phyloP scores from a whole-genome alignment of 2,113 vertebrate species.

The Turnix velox region DNA sequence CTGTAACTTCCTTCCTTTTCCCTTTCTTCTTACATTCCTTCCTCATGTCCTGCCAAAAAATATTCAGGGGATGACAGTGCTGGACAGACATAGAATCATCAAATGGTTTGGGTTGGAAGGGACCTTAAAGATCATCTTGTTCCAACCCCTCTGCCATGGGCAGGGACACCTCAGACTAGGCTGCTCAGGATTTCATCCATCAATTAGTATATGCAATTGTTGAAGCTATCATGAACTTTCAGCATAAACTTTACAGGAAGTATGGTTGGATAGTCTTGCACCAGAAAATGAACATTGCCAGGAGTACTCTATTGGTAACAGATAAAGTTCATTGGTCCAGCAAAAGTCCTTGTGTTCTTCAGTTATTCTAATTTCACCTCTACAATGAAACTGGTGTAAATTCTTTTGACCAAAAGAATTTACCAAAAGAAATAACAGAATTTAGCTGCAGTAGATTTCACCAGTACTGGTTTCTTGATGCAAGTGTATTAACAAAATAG shows the following conservation, averaged over 20 bases:
- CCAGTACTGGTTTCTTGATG: neutral
- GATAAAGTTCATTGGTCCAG: rapidly evolving
- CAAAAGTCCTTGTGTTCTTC: neutral
- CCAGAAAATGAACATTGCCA: neutral
- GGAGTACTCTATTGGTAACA: neutral
- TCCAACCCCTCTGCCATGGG: no score
- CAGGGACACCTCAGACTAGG: no score
- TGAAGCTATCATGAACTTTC: neutral
- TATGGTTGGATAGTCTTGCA: neutral
- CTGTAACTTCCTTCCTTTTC: neutral
- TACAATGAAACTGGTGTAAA: neutral
- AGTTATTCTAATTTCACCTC: neutral
- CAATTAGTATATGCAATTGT: neutral
- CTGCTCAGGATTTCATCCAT: no score
- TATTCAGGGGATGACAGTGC: neutral
- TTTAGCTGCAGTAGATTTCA: neutral
- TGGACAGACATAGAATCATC: neutral
- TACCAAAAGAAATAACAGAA: no score
- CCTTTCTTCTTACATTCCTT: neutral
- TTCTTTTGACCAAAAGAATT: neutral
- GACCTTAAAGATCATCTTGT: no score
- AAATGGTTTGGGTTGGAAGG: no score
- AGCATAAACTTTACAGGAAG: neutral
- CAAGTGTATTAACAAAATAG: neutral
- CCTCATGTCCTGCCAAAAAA: neutral